phyloP scores from a whole-genome alignment of 2,113 vertebrate species.

The Alligator mississippiensis region DNA sequence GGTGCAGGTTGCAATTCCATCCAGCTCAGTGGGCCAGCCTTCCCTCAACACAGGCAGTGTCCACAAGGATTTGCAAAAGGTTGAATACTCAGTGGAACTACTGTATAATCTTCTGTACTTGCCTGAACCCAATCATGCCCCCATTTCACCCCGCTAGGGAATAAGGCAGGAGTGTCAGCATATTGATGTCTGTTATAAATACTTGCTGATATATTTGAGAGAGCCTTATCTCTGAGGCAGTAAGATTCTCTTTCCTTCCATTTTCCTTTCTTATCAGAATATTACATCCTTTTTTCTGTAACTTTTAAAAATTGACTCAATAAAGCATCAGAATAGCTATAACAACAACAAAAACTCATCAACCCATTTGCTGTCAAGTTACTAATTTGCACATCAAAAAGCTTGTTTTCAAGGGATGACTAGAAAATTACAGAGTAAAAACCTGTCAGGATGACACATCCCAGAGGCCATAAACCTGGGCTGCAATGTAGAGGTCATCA shows the following conservation, averaged over 20 bases:
- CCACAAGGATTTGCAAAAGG: not conserved
- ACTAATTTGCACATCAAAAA: not conserved
- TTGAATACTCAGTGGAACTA: not conserved
- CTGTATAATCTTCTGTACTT: not conserved
- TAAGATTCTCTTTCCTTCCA: not conserved
- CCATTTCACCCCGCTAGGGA: not conserved
- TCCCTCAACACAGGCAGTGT: not conserved
- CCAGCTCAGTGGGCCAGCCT: not conserved
- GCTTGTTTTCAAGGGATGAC: slow-evolving; percentile 20
- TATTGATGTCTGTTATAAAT: not conserved
- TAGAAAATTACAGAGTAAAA: slow-evolving; percentile 29
- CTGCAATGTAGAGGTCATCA: not conserved
- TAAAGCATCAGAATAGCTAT: slow-evolving; percentile 10
- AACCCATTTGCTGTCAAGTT: not conserved
- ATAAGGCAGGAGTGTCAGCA: not conserved
- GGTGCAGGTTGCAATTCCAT: not conserved
- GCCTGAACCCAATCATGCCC: not conserved
- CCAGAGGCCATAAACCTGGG: not conserved
- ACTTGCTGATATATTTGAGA: not conserved
- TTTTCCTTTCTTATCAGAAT: not conserved
- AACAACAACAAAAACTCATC: not conserved
- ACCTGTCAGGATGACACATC: not conserved
- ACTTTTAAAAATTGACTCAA: not conserved
- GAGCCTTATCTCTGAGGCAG: not conserved
- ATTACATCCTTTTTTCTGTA: not conserved